Percentiles rank a stretch among this genome's conserved stretches.
Conservation (phyloP, 2,797 vertebrate species). For the Sebastes oblongus region DNA sequence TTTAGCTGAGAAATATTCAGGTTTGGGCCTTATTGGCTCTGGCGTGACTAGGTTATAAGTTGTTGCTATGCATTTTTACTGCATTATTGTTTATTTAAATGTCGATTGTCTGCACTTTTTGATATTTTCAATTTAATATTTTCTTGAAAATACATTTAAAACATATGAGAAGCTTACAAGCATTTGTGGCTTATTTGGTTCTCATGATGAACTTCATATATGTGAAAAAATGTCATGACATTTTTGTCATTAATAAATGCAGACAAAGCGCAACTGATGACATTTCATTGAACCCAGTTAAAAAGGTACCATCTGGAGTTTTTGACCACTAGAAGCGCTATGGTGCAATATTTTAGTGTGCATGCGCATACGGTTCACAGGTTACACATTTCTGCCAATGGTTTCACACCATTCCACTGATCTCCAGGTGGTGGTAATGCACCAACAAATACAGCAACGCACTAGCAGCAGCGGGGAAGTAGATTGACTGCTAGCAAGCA, state of each 20-base stretch:
- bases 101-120: too few species aligned
- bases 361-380: neutral
- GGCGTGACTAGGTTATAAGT: neutral
- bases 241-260: neutral
- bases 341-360: too few species aligned
- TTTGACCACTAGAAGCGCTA: neutral
- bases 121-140: neutral
- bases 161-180: neutral
- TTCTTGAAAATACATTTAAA: neutral
- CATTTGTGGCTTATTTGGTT: neutral
- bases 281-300: neutral
- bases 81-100: neutral
- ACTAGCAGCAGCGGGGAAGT: neutral
- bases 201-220: neutral
- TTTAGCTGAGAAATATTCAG: constrained; percentile 25
- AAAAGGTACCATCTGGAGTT: neutral
- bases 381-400: neutral
- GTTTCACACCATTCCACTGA: neutral
- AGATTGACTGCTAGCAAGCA: neutral
- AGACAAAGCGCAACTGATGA: neutral
- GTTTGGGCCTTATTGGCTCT: neutral
- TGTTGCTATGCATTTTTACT: neutral
- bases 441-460: neutral
- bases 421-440: neutral
- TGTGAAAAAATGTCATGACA: neutral